Percentiles rank a stretch among this genome's conserved stretches.
These are phyloP conservation scores for Polypedilum pembai DNA, from an alignment of 1,140 invertebrate genomes.

Conservation along the genomic window DNA sequence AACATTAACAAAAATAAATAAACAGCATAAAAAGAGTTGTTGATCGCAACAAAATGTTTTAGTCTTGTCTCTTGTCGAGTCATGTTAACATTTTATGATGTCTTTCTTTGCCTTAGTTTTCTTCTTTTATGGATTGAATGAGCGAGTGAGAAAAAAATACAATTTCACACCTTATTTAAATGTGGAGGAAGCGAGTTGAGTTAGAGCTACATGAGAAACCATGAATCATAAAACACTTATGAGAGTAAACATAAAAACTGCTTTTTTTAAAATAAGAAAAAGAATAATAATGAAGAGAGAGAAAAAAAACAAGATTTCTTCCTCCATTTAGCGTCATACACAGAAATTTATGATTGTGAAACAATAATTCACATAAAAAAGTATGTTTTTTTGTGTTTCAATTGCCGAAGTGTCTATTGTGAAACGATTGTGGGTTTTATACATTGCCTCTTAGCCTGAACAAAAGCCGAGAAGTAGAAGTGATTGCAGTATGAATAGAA, in stretches of 20 bases:
- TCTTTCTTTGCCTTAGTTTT: not conserved
- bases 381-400: not conserved
- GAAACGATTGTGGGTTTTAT: conserved; percentile 4
- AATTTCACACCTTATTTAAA: conserved; percentile 19
- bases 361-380: conserved; percentile 24
- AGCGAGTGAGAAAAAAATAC: not conserved
- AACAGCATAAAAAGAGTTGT: too few relatives aligned
- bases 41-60: too few relatives aligned
- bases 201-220: not conserved
- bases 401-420: conserved; percentile 14
- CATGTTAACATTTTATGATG: not conserved
- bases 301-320: not conserved
- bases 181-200: not conserved
- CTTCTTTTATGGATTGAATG: not conserved
- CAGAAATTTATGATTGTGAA: conserved; percentile 22
- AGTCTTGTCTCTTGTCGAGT: too few relatives aligned
- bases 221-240: conserved; percentile 21
- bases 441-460: not conserved
- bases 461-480: not conserved
- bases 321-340: not conserved
- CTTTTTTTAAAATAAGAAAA: not conserved
- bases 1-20: too few relatives aligned
- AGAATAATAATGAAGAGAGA: too few relatives aligned
- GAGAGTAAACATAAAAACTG: not conserved
- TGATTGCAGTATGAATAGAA: not conserved